These are phyloP conservation scores for Zoanthus solanderi DNA, from an alignment of 92 coral and sea anemone species.

Conservation along the genomic window DNA sequence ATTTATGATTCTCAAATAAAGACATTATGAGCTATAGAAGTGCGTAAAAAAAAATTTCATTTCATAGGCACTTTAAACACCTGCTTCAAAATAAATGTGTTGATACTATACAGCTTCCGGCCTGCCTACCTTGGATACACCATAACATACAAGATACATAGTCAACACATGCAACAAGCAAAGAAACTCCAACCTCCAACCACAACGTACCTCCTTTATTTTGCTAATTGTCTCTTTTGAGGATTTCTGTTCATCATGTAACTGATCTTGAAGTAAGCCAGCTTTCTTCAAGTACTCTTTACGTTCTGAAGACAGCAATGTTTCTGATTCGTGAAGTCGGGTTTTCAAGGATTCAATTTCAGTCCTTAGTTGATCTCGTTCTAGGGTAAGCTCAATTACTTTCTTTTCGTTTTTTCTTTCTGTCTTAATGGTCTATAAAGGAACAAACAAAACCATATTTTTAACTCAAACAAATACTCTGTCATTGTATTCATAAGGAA, in stretches of 20 bases:
- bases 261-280: slow-evolving; percentile 68
- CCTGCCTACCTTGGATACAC: no score
- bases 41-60: no score
- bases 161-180: neutral
- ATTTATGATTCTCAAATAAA: no score
- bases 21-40: no score
- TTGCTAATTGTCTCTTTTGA: slow-evolving; percentile 72
- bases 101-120: no score
- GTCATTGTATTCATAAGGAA: no score
- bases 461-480: no score
- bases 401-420: slow-evolving; percentile 83
- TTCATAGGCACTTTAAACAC: no score
- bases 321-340: slow-evolving; percentile 69
- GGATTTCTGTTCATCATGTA: slow-evolving; percentile 80
- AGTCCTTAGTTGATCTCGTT: slow-evolving; percentile 73
- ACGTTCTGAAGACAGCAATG: slow-evolving; percentile 62
- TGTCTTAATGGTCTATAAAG: slow-evolving; percentile 64
- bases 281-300: slow-evolving; percentile 68
- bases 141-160: no score
- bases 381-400: slow-evolving; percentile 78
- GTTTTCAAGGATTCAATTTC: slow-evolving; percentile 76
- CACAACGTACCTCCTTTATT: slow-evolving; percentile 74
- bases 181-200: no score
- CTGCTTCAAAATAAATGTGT: no score
- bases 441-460: no score